Conservation (phyloP, 2,113 vertebrate genomes). For the Scopus umbretta region DNA sequence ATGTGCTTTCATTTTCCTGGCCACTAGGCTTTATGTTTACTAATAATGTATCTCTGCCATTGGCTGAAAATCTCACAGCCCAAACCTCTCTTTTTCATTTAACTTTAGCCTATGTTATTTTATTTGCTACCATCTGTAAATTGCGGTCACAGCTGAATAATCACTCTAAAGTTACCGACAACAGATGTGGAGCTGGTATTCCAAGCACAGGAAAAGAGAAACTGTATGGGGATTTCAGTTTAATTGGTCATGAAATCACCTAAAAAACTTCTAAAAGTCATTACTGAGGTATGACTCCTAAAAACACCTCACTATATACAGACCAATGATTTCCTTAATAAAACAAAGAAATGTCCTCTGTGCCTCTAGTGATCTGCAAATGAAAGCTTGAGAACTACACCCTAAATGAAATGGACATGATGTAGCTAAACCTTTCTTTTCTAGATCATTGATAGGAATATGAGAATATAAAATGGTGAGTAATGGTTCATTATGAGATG, state of each 20-base stretch:
- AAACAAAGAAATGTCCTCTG: background rate
- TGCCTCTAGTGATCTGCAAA: background rate
- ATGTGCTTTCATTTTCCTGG: background rate
- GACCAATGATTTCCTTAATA: slow-evolving; percentile 14
- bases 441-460: slow-evolving; percentile 45
- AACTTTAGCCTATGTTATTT: background rate
- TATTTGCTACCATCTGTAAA: background rate
- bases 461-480: slow-evolving; percentile 35
- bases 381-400: background rate
- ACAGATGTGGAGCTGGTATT: background rate
- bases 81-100: background rate
- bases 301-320: background rate
- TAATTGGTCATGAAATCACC: slow-evolving; percentile 27
- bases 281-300: background rate
- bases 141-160: background rate
- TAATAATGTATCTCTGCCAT: background rate
- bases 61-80: background rate
- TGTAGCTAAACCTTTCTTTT: slow-evolving; percentile 45
- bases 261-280: slow-evolving; percentile 34
- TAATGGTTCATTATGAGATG: slow-evolving; percentile 44
- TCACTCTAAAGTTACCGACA: background rate
- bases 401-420: background rate
- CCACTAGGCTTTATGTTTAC: background rate
- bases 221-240: background rate
- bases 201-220: background rate